phyloP scores from a whole-genome alignment of 2,797 vertebrate genomes.

The Poecilia picta region DNA sequence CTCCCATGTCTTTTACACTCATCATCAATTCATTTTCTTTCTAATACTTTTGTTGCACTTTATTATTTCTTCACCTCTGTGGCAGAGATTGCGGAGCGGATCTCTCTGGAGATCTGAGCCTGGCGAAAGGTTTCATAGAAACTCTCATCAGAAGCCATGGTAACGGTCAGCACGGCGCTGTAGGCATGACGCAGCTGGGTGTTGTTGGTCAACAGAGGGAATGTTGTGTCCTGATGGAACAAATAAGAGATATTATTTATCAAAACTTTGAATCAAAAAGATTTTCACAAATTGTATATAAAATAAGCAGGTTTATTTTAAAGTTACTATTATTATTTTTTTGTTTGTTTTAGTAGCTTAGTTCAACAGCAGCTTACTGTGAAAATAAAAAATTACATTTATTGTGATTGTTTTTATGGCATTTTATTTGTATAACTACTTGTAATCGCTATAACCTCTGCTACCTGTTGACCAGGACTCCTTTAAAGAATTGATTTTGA shows the following conservation, averaged over 20 bases:
- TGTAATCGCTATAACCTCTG: too few species aligned
- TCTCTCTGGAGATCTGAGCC: slow-evolving; percentile 63
- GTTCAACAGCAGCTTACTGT: not conserved
- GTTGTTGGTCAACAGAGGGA: slow-evolving; percentile 80
- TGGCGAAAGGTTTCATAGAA: slow-evolving; percentile 81
- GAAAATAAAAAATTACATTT: not conserved
- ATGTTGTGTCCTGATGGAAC: slow-evolving; percentile 74
- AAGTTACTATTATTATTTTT: not conserved
- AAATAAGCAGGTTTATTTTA: not conserved
- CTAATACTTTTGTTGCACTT: not conserved
- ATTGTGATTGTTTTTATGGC: too few species aligned
- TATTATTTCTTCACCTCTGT: slow-evolving; percentile 52
- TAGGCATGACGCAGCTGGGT: slow-evolving; percentile 85
- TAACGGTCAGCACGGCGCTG: slow-evolving; percentile 87
- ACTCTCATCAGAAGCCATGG: slow-evolving; percentile 81
- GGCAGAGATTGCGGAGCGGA: slow-evolving; percentile 49
- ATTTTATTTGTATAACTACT: too few species aligned
- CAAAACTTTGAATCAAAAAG: not conserved
- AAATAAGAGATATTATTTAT: slow-evolving; percentile 24
- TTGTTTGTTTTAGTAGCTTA: not conserved
- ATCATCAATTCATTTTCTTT: not conserved
- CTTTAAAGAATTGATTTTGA: too few species aligned
- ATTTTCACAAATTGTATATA: not conserved
- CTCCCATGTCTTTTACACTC: not conserved
- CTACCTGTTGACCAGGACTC: too few species aligned